Conservation (phyloP, 2,888 invertebrate genomes). For the Alloscopus bannaensis region DNA sequence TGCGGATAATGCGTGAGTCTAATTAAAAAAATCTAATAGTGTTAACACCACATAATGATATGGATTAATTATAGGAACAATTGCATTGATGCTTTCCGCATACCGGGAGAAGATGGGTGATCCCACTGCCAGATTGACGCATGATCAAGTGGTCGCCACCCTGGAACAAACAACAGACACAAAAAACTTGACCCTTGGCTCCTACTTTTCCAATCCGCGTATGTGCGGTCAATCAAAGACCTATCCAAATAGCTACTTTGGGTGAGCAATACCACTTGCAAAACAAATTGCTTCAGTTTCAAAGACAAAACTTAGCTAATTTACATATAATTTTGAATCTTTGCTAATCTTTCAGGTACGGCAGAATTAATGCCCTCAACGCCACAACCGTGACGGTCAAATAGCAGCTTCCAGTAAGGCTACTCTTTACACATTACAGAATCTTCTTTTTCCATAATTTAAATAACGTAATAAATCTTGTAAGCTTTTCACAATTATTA, state of each 20-base stretch:
- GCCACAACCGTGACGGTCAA: not conserved
- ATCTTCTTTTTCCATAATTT: too few species aligned
- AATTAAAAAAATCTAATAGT: slow-evolving; percentile 22
- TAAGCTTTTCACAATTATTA: too few species aligned
- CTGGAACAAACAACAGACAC: slow-evolving; percentile 10
- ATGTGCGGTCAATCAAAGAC: not conserved
- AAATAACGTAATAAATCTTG: too few species aligned
- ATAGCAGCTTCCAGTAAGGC: too few species aligned
- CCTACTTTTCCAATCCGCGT: not conserved
- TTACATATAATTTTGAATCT: not conserved
- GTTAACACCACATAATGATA: slow-evolving; percentile 39
- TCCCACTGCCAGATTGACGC: not conserved
- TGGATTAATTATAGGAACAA: slow-evolving; percentile 19
- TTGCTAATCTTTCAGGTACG: not conserved
- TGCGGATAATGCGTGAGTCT: slow-evolving; percentile 8
- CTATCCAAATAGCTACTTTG: slow-evolving; percentile 19
- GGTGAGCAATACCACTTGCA: not conserved
- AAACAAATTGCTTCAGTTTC: not conserved
- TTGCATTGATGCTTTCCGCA: slow-evolving; percentile 9
- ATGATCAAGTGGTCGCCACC: not conserved
- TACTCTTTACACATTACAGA: too few species aligned
- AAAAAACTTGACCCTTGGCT: not conserved
- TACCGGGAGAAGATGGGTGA: not conserved
- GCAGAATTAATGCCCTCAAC: slow-evolving; percentile 1
- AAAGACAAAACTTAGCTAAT: not conserved